Conservation (phyloP, 2,888 invertebrate genomes). For the Encarsia formosa region DNA sequence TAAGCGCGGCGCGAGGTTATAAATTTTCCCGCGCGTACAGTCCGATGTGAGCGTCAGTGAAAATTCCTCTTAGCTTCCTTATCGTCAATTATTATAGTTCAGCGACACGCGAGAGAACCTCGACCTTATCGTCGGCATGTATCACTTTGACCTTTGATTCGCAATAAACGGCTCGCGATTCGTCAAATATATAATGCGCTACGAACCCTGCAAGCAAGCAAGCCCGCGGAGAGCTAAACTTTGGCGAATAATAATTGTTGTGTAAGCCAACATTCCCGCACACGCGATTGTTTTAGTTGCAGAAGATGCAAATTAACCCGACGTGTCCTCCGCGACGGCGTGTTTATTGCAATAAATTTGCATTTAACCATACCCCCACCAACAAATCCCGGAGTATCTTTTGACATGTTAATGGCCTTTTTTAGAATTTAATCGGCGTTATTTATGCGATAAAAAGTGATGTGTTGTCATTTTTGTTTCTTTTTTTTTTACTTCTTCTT, state of each 20-base stretch:
- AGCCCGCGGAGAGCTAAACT: constrained; percentile 2
- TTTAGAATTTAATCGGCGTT: not conserved
- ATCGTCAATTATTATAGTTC: constrained; percentile 2
- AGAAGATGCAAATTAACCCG: not conserved
- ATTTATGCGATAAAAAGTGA: not conserved
- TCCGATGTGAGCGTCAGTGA: not conserved
- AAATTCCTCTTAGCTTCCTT: not conserved
- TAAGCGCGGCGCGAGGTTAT: too few species aligned
- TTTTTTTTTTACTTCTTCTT: too few species aligned
- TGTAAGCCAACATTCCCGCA: constrained; percentile 1
- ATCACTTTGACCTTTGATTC: constrained; percentile 26
- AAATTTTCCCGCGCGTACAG: not conserved
- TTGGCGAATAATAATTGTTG: not conserved
- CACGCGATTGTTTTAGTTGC: constrained; percentile 7
- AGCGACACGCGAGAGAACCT: constrained; percentile 1
- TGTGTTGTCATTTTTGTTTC: too few species aligned
- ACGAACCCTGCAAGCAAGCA: too few species aligned
- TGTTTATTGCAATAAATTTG: constrained; percentile 4
- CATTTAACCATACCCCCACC: not conserved
- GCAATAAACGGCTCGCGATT: constrained; percentile 6
- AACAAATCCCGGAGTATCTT: not conserved
- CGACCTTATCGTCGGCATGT: constrained; percentile 10
- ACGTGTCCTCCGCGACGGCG: not conserved
- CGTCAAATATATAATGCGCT: too few species aligned
- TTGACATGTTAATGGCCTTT: constrained; percentile 3